Conservation (phyloP, 64 coral and sea anemone species). For the Dendrophyllia cribrosa region DNA sequence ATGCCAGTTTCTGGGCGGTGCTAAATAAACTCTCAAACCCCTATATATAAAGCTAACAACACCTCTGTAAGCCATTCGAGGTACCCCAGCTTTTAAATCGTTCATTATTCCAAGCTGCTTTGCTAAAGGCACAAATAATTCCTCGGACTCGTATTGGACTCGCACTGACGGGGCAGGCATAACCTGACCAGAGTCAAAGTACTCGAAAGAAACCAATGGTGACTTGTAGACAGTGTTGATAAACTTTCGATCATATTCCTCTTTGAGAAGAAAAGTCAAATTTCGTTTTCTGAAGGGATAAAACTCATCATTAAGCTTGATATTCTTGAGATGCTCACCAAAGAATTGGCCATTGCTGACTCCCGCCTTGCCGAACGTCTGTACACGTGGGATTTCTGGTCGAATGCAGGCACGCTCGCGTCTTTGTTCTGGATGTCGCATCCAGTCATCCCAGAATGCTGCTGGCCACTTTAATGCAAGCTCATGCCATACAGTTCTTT, state of each 20-base stretch:
- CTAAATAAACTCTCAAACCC: slow-evolving; percentile 68
- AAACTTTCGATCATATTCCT: slow-evolving; percentile 71
- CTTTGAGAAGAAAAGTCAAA: slow-evolving; percentile 81
- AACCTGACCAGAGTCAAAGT: slow-evolving; percentile 19
- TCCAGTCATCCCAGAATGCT: slow-evolving; percentile 96
- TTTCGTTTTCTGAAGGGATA: slow-evolving; percentile 76
- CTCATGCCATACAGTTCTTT: slow-evolving; percentile 77
- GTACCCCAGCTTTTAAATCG: slow-evolving; percentile 86
- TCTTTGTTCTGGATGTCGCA: slow-evolving; percentile 85
- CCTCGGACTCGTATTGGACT: slow-evolving; percentile 70
- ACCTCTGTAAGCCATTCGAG: slow-evolving; percentile 89
- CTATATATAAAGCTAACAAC: slow-evolving; percentile 80
- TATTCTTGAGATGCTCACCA: slow-evolving; percentile 77
- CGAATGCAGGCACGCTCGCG: slow-evolving; percentile 77
- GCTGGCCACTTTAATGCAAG: slow-evolving; percentile 78
- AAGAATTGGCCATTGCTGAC: slow-evolving; percentile 85
- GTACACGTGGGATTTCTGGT: slow-evolving; percentile 87
- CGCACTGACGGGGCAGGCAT: slow-evolving; percentile 47
- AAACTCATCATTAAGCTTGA: slow-evolving; percentile 74
- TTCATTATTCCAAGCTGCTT: slow-evolving; percentile 77
- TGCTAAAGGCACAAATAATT: slow-evolving; percentile 69
- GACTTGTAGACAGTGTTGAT: slow-evolving; percentile 61
- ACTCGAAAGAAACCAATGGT: slow-evolving; percentile 46
- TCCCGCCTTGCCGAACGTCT: slow-evolving; percentile 79
- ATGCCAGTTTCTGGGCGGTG: slow-evolving; percentile 71